These are phyloP conservation scores for Dryobates pubescens DNA, from an alignment of 2,797 vertebrate genomes.

Conservation along the genomic window DNA sequence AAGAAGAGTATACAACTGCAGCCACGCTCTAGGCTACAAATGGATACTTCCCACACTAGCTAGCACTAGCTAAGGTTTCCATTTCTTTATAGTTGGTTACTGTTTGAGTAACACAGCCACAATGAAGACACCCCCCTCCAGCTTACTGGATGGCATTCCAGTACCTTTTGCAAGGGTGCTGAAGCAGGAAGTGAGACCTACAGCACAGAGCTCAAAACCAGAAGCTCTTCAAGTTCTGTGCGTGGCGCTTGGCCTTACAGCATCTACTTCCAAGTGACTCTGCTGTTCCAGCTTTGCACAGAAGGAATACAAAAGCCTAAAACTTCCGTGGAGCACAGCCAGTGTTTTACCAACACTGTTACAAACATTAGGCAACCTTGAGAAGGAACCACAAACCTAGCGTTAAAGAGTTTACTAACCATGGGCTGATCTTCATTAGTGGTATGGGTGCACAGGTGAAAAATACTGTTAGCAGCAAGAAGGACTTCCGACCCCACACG, in stretches of 20 bases:
- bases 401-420: conserved; percentile 71
- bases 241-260: background rate
- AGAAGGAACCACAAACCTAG: background rate
- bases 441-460: conserved; percentile 90
- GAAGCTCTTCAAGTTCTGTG: background rate
- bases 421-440: conserved; percentile 90
- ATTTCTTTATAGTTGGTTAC: background rate
- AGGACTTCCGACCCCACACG: conserved; percentile 90
- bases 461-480: conserved; percentile 88
- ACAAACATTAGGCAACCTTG: background rate
- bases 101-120: background rate
- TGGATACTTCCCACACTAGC: accelerated
- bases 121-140: background rate
- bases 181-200: background rate
- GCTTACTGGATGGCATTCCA: background rate
- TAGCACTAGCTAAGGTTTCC: background rate
- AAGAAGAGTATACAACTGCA: background rate
- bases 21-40: background rate
- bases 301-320: background rate
- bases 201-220: background rate
- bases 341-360: background rate
- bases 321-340: background rate
- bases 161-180: background rate
- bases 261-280: background rate
- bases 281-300: background rate